These are phyloP conservation scores for Telmatherina bonti DNA, from an alignment of 2,797 vertebrate genomes.

Conservation along the genomic window DNA sequence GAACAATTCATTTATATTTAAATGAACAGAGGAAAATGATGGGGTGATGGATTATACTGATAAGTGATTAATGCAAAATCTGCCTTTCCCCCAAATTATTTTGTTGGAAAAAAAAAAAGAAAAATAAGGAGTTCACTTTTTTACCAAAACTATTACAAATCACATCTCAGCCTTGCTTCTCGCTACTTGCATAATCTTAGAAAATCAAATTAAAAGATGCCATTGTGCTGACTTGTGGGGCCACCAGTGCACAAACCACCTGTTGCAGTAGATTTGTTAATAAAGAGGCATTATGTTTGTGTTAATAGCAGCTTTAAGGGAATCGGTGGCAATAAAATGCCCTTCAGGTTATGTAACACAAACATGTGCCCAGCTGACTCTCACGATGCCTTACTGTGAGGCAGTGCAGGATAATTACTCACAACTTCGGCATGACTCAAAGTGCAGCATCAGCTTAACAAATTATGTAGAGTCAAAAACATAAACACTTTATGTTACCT, in stretches of 20 bases:
- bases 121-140: no score
- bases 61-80: no score
- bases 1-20: no score
- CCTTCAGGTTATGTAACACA: constrained; percentile 33
- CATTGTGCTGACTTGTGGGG: not conserved
- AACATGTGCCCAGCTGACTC: constrained; percentile 8
- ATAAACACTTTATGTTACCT: not conserved
- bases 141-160: not conserved
- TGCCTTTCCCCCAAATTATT: no score
- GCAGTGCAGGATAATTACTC: not conserved
- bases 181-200: not conserved
- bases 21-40: no score
- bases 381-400: not conserved
- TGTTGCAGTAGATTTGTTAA: constrained; percentile 6
- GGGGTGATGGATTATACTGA: no score
- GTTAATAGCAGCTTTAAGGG: constrained; percentile 11
- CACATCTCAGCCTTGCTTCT: not conserved
- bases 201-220: not conserved
- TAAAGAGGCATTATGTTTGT: constrained; percentile 12
- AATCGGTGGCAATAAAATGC: constrained; percentile 11
- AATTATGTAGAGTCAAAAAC: not conserved
- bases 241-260: not conserved
- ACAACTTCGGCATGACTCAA: not conserved
- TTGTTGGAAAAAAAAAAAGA: no score
- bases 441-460: not conserved